Conservation (phyloP, 2,888 invertebrate genomes). For the Zaprionus bogoriensis region DNA sequence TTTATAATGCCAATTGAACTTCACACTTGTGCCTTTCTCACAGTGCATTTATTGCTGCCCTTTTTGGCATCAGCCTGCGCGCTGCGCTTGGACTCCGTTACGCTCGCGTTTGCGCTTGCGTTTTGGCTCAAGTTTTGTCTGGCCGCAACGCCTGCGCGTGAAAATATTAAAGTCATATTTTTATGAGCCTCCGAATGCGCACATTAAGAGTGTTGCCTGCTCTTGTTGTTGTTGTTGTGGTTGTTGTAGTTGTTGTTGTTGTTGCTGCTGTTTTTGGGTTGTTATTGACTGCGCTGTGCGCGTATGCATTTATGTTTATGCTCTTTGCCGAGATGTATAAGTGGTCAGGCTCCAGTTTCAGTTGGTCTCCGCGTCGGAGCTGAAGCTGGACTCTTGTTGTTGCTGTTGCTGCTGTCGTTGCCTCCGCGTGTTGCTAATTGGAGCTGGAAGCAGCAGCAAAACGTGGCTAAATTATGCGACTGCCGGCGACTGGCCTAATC, state of each 20-base stretch:
- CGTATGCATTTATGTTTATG: slow-evolving; percentile 58
- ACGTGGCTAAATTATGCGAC: slow-evolving; percentile 65
- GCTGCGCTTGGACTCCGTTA: slow-evolving; percentile 10
- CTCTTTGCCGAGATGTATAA: slow-evolving; percentile 40
- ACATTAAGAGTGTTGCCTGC: slow-evolving; percentile 62
- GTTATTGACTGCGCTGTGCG: slow-evolving; percentile 43
- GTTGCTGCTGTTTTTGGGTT: slow-evolving; percentile 36
- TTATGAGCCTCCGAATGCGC: slow-evolving; percentile 72
- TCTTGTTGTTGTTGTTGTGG: slow-evolving; percentile 21
- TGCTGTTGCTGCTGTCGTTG: slow-evolving; percentile 10
- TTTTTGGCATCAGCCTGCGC: slow-evolving; percentile 26
- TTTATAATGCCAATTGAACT: background rate
- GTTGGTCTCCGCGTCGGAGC: slow-evolving; percentile 7
- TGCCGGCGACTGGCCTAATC: slow-evolving; percentile 71
- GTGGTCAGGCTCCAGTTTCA: slow-evolving; percentile 33
- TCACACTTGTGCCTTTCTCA: slow-evolving; percentile 1
- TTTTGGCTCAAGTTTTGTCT: slow-evolving; percentile 22
- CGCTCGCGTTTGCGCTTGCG: background rate
- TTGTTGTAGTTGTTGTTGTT: slow-evolving; percentile 19
- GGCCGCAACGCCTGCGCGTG: slow-evolving; percentile 74
- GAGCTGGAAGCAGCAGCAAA: slow-evolving; percentile 45
- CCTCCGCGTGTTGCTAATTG: slow-evolving; percentile 52
- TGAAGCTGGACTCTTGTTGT: slow-evolving; percentile 5
- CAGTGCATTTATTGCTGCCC: slow-evolving; percentile 48
- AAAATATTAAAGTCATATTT: slow-evolving; percentile 79